Base-by-base conservation (phyloP, 2,797 vertebrate genomes). In the Fistularia commersonii region DNA sequence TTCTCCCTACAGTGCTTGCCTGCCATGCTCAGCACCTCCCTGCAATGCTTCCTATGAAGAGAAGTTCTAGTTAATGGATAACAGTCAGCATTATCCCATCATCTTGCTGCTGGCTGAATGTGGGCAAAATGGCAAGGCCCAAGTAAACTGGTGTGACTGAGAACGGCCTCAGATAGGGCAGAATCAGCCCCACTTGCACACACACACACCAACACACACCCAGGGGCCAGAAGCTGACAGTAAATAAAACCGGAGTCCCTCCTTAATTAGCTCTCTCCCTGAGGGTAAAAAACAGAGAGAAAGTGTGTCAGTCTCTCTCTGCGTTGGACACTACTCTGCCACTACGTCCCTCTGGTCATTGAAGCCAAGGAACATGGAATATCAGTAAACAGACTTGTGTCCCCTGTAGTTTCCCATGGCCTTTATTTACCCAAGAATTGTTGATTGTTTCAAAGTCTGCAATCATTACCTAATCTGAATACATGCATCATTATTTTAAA, bases 261-360 rank as follows among this genome's bases (percentile, higher is more conserved):
- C 66, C 82, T 82, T 89, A 87, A 89, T 88, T 89, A 89, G 82
- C 80, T 80, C 68, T 60, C 45, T 60, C 80, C 87, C 83, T 47
- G 54, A 65, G 82, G 87, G 77, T 68, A 68, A 69, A 79, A 79
- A 81, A 56, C 79, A 74, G 57, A 64, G 48, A 62, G 68, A 88
- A 87, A 86, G 80, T 88, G 81, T 89, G 86, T 89, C 86, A 87
- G 74, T 77, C 76, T 84, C 55, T 72, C 63, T 43, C 64, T 36
- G 11, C 69, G 72, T 77, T 83, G 80, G 74, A 76, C 72, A 59
- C 71, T 78, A 64, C 73, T 59, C 60, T 66, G 67, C 75, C 69
- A 69, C 66, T 51, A 60, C 51, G 32, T 76, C 56, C 15, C 50
- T 62, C 57, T 61, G 69, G 74, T 63, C 60, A 36, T 6, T 41